Evolutionary conservation across 2,797 vertebrate genomes (phyloP), one percentile per base, ranked within the genome.

Genomic region (Oreochromis mossambicus): DNA sequence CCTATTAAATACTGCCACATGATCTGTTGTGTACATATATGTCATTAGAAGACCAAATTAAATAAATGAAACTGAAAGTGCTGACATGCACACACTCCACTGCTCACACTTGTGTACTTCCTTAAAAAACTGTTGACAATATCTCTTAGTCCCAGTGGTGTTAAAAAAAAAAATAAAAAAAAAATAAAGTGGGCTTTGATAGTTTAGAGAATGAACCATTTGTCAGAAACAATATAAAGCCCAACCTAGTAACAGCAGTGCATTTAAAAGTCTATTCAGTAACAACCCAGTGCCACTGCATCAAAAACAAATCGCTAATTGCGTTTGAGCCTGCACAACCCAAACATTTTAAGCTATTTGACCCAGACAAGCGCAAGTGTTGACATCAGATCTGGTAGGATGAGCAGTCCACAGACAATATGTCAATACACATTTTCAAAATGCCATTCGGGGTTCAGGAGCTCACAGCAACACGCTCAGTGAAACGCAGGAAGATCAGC

Each of bases 391-490:
- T 81, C 54, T 81, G 83, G 61, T 79, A 89, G 84, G 87, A 89
- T 83, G 89, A 93, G 91, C 86, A 90, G 79, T 83, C 86, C 82
- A 36, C 84, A 92, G 84, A 89, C 90, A 88, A 90, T 85, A 84
- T 83, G 89, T 83, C 87, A 88, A 91, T 88, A 83, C 70, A 83
- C 84, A 89, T 92, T 89, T 88, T 90, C 73, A 83, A 79, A 83
- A 91, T 79, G 87, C 77, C 78, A 79, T 58, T 86, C 36, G 66
- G 78, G 81, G 79, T 50, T 68, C 43, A 81, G 61, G 68, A 80
- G 79, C 68, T 29, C 76, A 77, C 38, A 58, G 46, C 52, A 34
- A 17, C 61, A 56, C 9, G 3, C 36, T 8, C 21, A 21, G 43
- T 14, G 54, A 78, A 50, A n/a, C 19, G 36, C 54, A 55, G 19